These are phyloP conservation scores for Alloplasta piceator DNA, from an alignment of 2,888 invertebrate species.

Conservation along the genomic window DNA sequence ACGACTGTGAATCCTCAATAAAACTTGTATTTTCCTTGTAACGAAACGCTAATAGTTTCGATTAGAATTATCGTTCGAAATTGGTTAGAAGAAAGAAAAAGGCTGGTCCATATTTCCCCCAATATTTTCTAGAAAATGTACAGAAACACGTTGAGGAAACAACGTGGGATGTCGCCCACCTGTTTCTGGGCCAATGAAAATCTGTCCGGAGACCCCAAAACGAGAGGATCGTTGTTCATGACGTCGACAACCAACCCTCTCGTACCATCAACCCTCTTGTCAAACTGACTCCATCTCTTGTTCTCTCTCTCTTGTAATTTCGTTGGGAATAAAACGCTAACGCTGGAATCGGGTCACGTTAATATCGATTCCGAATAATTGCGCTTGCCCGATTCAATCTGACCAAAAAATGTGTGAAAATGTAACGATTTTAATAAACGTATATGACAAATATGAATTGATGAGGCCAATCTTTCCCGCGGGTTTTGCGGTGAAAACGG, in stretches of 20 bases:
- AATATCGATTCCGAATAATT: constrained; percentile 49
- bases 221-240: background rate
- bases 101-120: no score
- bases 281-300: background rate
- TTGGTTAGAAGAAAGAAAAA: no score
- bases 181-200: constrained; percentile 38
- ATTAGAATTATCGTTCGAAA: no score
- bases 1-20: no score
- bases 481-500: background rate
- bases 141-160: constrained; percentile 4
- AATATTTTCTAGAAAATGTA: background rate
- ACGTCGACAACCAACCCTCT: constrained; percentile 1
- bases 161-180: constrained; percentile 20
- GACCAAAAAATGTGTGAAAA: background rate
- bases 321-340: constrained; percentile 25
- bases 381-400: constrained; percentile 13
- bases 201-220: background rate
- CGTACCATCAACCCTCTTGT: background rate
- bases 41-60: no score
- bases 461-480: background rate
- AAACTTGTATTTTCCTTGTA: no score
- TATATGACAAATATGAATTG: background rate
- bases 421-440: background rate
- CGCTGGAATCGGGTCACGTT: constrained; percentile 41
- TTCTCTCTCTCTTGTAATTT: background rate